Evolutionary conservation across 2,797 vertebrate species (phyloP).

Genomic region (Peromyscus melanophrys): DNA sequence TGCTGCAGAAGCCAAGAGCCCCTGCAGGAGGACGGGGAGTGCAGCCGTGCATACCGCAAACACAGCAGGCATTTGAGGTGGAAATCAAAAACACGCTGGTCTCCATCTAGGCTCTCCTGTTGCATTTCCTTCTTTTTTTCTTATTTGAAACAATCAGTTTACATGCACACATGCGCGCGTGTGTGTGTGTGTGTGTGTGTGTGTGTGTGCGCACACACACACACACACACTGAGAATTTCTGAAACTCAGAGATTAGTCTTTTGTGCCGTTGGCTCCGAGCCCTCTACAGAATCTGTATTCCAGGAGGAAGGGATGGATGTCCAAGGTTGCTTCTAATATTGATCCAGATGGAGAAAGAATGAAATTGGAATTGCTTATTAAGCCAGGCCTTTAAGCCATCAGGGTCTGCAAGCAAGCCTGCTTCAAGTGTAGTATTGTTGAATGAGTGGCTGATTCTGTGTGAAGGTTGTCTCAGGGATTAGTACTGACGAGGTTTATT

Average conservation of each 20-base stretch:
- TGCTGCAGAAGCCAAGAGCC: fast-evolving
- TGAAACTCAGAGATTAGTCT: background rate
- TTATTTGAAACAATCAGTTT: background rate
- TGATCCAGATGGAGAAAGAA: background rate
- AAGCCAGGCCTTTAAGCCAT: background rate
- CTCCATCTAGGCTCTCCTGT: background rate
- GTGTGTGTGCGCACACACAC: no score
- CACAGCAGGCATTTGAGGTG: fast-evolving
- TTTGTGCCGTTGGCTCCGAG: background rate
- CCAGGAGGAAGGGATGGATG: background rate
- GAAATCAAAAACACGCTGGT: background rate
- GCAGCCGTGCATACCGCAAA: fast-evolving
- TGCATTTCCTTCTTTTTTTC: background rate
- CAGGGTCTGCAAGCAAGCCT: background rate
- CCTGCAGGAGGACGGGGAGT: fast-evolving
- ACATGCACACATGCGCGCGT: background rate
- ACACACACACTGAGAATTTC: background rate
- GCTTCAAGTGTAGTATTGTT: background rate
- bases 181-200: no score
- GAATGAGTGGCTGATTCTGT: background rate
- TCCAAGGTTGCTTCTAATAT: background rate
- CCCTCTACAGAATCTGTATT: background rate
- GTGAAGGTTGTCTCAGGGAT: background rate
- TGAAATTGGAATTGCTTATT: slow-evolving; percentile 4
- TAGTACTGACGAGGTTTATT: background rate